These are phyloP conservation scores for Apeira syringaria DNA, from an alignment of 2,888 invertebrate species.

Conservation along the genomic window DNA sequence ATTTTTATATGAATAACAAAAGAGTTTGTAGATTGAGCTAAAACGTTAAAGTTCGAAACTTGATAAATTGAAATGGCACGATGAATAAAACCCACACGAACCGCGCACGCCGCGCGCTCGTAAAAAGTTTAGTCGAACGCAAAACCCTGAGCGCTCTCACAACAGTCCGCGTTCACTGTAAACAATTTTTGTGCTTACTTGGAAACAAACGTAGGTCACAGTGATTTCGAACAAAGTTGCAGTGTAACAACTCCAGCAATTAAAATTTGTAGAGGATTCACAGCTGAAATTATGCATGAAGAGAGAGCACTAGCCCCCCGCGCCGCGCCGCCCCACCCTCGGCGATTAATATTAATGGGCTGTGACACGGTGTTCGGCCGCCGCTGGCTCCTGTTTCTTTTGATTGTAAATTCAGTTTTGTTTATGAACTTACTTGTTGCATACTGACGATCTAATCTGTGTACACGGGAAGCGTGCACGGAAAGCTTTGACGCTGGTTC, in stretches of 20 bases:
- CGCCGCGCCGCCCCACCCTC: constrained; percentile 55
- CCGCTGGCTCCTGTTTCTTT: constrained; percentile 61
- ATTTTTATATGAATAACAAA: constrained; percentile 1
- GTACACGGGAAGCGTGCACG: constrained; percentile 5
- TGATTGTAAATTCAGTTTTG: constrained; percentile 70
- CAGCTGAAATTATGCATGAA: constrained; percentile 74
- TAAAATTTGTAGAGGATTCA: constrained; percentile 68
- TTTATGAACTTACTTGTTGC: constrained; percentile 62
- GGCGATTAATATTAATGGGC: constrained; percentile 79
- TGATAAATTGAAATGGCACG: constrained; percentile 37
- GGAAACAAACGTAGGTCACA: constrained; percentile 41
- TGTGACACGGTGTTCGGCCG: constrained; percentile 67
- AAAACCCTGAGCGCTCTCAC: constrained; percentile 30
- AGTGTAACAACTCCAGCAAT: constrained; percentile 63
- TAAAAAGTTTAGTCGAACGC: constrained; percentile 35
- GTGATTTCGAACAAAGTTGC: constrained; percentile 49
- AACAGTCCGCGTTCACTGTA: constrained; percentile 16
- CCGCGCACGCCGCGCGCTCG: constrained; percentile 17
- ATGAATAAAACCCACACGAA: constrained; percentile 19
- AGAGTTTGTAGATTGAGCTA: constrained; percentile 5
- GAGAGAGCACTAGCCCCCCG: constrained; percentile 66
- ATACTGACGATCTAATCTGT: constrained; percentile 42
- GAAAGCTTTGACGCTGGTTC: constrained; percentile 1
- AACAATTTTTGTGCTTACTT: constrained; percentile 39
- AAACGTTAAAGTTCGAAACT: constrained; percentile 37